phyloP scores from a whole-genome alignment of 2,113 vertebrate species.

The Leptocoma aspasia region DNA sequence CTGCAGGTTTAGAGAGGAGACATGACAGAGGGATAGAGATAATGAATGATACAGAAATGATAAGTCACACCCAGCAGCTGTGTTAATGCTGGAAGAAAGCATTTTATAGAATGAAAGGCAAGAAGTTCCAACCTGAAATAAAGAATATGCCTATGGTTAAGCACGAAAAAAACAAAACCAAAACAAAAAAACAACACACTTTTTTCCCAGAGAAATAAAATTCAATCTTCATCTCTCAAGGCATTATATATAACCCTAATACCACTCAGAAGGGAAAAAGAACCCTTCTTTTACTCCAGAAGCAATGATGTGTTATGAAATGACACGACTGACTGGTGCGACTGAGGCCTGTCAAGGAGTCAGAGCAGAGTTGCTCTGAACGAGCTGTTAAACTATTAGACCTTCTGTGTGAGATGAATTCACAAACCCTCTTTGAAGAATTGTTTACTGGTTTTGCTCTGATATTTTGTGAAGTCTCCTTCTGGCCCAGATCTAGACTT shows the following conservation, averaged over 20 bases:
- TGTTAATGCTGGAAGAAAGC: not conserved
- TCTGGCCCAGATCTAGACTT: not conserved
- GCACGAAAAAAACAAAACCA: not conserved
- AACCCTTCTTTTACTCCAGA: not conserved
- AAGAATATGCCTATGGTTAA: not conserved
- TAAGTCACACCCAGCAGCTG: conserved; percentile 2
- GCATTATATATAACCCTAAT: not conserved
- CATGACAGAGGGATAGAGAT: conserved; percentile 52
- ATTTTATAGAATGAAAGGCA: not conserved
- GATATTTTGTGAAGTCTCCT: not conserved
- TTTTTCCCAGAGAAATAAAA: not conserved
- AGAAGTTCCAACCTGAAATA: not conserved
- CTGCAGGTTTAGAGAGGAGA: conserved; percentile 42
- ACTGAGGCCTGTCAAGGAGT: not conserved
- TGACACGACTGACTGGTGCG: not conserved
- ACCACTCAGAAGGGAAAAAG: not conserved
- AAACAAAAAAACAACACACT: not conserved
- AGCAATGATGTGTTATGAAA: not conserved
- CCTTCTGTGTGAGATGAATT: not conserved
- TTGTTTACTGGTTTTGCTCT: not conserved
- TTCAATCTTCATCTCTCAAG: not conserved
- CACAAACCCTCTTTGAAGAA: not conserved
- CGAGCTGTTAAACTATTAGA: not conserved
- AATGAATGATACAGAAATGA: conserved; percentile 27
- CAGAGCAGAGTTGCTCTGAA: not conserved